Base-by-base conservation (phyloP, 2,888 invertebrate genomes). In the Argyra leucocephala region DNA sequence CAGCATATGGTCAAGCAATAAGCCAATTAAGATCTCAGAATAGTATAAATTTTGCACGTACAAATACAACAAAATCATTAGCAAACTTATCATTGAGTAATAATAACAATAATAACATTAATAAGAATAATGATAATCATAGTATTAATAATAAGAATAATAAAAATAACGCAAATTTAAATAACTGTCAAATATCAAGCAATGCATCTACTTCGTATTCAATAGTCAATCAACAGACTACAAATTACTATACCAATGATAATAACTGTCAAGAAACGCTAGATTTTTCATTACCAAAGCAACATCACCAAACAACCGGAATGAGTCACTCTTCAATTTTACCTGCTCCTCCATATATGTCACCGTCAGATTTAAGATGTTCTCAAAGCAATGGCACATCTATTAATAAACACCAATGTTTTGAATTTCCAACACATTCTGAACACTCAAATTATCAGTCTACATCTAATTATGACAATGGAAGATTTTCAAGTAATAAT, bases 21-120 rank as follows among this genome's bases (percentile, higher is more conserved):
- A 78, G 77, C 75, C 78, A 79, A 76, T 75, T 79, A 71, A 72
- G 78, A 78, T 79, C 78, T 78, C 78, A 78, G 73, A n/a, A n/a
- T n/a, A n/a, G n/a, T n/a, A n/a, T n/a, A n/a, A 75, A 78, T 71
- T 18, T 48, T 48, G 48, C 48, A 48, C 48, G 48, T 48, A 48
- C 48, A 48, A 48, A 48, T 48, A 48, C 48, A 18, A 48, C 48
- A 48, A 48, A 48, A 76, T 75, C 75, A 78, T 78, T 76, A 78
- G 73, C 66, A 74, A 58, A 58, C 22, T 58, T 58, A 22, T 22
- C 22, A 24, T n/a, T 48, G 48, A 48, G 18, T 48, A 48, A 18
- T 58, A 22, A 21, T 58, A 57, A 59, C 36, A 26, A 63, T 67
- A 65, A 0, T 36, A 63, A 63, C 65, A 57, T 67, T 66, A 64